These are phyloP conservation scores for Theretra japonica DNA, from an alignment of 2,888 invertebrate genomes.

Conservation along the genomic window DNA sequence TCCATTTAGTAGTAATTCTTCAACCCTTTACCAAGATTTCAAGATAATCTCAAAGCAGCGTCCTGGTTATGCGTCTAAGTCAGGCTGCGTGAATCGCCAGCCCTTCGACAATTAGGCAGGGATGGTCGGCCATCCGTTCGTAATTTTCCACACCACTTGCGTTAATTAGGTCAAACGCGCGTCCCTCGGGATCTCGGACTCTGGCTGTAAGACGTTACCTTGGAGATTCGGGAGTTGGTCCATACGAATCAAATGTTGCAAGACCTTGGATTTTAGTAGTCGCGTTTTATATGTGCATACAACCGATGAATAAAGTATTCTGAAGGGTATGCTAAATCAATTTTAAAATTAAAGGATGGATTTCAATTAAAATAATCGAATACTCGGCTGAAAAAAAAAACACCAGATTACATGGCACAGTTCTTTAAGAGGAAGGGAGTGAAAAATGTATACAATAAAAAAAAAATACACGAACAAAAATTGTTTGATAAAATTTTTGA, in stretches of 20 bases:
- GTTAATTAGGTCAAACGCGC: conserved; percentile 74
- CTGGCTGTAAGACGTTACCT: conserved; percentile 27
- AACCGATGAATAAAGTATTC: too few relatives aligned
- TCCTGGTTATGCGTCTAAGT: conserved; percentile 11
- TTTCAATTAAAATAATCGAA: too few relatives aligned
- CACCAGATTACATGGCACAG: too few relatives aligned
- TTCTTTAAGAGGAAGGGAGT: too few relatives aligned
- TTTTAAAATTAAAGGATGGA: too few relatives aligned
- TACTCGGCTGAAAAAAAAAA: too few relatives aligned
- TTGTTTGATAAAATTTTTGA: too few relatives aligned
- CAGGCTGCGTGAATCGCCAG: conserved; percentile 37
- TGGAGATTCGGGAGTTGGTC: conserved; percentile 14
- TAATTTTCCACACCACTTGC: conserved; percentile 77
- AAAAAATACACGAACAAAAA: too few relatives aligned
- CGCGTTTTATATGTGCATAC: too few relatives aligned
- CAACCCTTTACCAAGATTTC: neutral
- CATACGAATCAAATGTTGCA: conserved; percentile 8
- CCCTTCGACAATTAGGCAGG: conserved; percentile 70
- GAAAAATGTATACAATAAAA: too few relatives aligned
- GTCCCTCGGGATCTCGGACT: conserved; percentile 34
- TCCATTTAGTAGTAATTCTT: neutral
- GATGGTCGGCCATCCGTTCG: conserved; percentile 62
- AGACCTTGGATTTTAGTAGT: too few relatives aligned
- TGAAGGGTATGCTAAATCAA: too few relatives aligned
- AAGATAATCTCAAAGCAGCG: conserved; percentile 25